Percentiles rank a stretch among this genome's conserved stretches.
phyloP scores from a whole-genome alignment of 1,140 invertebrate species.

The Mylabris phalerata region DNA sequence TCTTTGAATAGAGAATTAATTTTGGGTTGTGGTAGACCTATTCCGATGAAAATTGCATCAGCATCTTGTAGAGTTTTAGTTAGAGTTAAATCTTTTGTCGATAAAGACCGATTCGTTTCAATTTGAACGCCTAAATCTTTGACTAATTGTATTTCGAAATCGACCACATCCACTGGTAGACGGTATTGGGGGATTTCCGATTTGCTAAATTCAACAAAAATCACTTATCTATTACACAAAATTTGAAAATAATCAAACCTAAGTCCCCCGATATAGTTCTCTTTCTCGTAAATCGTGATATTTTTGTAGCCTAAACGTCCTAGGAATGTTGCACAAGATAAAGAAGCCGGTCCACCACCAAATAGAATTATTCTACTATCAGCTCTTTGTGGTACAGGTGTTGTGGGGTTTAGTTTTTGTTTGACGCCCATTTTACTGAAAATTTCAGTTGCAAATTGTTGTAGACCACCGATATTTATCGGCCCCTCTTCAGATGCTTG shows the following conservation, averaged over 20 bases:
- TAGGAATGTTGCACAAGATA: constrained; percentile 94
- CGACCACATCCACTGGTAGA: constrained; percentile 84
- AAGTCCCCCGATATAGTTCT: constrained; percentile 80
- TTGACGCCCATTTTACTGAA: constrained; percentile 91
- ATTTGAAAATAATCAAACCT: constrained; percentile 49
- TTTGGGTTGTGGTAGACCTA: constrained; percentile 90
- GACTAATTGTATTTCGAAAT: constrained; percentile 89
- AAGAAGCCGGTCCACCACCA: constrained; percentile 93
- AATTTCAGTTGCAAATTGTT: constrained; percentile 95
- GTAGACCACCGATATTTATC: constrained; percentile 96
- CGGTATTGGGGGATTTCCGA: constrained; percentile 97
- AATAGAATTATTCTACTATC: constrained; percentile 79
- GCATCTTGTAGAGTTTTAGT: constrained; percentile 63
- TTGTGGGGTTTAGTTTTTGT: constrained; percentile 72
- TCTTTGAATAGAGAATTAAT: constrained; percentile 69
- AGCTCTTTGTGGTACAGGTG: constrained; percentile 50
- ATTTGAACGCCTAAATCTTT: constrained; percentile 91
- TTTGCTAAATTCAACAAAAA: constrained; percentile 54
- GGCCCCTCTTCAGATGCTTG: constrained; percentile 92
- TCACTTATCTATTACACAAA: not conserved
- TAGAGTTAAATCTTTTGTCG: constrained; percentile 62
- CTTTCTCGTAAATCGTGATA: constrained; percentile 89
- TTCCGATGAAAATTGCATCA: constrained; percentile 85
- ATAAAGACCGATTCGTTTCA: constrained; percentile 55
- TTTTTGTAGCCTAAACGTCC: constrained; percentile 86